Base-by-base conservation (phyloP, 2,888 invertebrate genomes). In the Adelognathus sp. region DNA sequence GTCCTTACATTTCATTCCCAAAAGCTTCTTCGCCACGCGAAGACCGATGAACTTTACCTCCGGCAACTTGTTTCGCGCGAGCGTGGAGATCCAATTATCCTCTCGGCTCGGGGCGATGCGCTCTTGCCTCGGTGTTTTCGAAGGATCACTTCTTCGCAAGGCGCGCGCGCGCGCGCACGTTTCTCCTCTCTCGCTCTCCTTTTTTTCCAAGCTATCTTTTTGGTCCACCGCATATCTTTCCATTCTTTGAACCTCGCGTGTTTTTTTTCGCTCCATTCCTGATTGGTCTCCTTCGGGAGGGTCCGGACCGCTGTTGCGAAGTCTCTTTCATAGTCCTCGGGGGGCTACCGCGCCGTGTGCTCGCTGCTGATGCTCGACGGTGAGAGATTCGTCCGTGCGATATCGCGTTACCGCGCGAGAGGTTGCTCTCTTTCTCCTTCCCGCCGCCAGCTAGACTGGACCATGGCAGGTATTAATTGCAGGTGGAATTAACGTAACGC, bases 401-500 rank as follows among this genome's bases (percentile, higher is more conserved):
- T 83, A 81, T 86, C 82, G 71, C 75, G 79, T 86, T 85, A 83
- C 85, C 71, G 39, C n/a, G n/a, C n/a, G 31, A 61, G 39, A n/a
- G n/a, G n/a, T n/a, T n/a, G 50, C 41, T 54, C 44, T 63, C 52
- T 36, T 46, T 33, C 60, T 60, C 14, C 21, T 36, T 60, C 60
- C 4, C 44, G 16, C 5, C 31, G 27, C 52, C 61, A 76, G 76
- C 70, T 50, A 24, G 46, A 11, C 69, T 82, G 79, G 79, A 82
- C 81, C 79, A 64, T 83, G 83, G 82, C 81, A 85, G 85, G 86
- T 87, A 87, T 87, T 87, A 87, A 87, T 87, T 86, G 86, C 86
- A 85, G 81, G 82, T 82, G 86, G 87, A 88, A 86, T 88, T 85
- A 86, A 85, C 81, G 85, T 88, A 88, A 88, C 84, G 83, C 85